These are phyloP conservation scores for Pogonocichla stellata DNA, from an alignment of 2,113 vertebrate genomes.

Conservation along the genomic window DNA sequence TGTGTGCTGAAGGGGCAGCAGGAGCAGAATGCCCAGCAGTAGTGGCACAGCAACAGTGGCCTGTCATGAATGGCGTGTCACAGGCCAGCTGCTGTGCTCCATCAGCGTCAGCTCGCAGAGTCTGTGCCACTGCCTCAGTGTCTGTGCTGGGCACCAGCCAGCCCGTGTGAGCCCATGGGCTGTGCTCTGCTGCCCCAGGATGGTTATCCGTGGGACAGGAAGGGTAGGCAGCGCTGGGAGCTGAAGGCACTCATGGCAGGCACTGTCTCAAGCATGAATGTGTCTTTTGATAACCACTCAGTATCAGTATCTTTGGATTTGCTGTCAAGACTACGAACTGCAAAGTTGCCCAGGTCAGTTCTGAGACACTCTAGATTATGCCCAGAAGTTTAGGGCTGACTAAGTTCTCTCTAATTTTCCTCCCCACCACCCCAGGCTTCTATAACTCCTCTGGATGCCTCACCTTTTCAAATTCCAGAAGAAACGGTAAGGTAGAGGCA, in stretches of 20 bases:
- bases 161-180: background rate
- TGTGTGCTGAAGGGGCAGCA: background rate
- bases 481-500: background rate
- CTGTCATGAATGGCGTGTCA: too few species aligned
- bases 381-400: background rate
- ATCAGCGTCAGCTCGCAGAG: background rate
- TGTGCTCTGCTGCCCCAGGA: background rate
- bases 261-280: background rate
- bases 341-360: background rate
- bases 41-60: accelerated
- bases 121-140: background rate
- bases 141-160: background rate
- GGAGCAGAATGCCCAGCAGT: accelerated
- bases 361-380: background rate
- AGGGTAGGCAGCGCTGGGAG: accelerated
- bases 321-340: background rate
- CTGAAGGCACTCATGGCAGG: background rate
- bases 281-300: background rate
- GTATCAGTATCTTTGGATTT: background rate
- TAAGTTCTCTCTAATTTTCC: background rate
- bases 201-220: background rate
- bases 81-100: background rate
- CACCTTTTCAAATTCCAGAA: background rate
- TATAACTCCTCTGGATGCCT: background rate
- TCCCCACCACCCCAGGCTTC: accelerated